A percentile compares a stretch with the other conserved stretches of the same genome.
These are phyloP conservation scores for Tamandua tetradactyla DNA, from an alignment of 2,797 vertebrate species.

Conservation along the genomic window DNA sequence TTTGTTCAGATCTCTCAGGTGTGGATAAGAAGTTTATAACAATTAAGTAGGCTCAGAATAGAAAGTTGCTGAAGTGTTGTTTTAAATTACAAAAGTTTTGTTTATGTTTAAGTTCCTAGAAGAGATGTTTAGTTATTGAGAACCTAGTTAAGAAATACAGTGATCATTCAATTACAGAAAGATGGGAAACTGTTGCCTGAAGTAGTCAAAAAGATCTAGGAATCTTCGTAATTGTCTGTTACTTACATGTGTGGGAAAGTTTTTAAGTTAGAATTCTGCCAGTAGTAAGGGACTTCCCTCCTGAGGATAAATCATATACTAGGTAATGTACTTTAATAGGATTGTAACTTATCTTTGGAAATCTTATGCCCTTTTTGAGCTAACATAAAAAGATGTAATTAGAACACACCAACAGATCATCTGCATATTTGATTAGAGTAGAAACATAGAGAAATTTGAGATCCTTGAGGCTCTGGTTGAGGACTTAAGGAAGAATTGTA, in stretches of 20 bases:
- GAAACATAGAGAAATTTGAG: background rate
- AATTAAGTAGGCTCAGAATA: constrained; percentile 21
- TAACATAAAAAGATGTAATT: background rate
- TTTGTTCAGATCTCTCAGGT: background rate
- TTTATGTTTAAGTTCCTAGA: background rate
- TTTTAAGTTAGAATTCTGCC: background rate
- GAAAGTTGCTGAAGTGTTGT: constrained; percentile 15
- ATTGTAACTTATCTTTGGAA: background rate
- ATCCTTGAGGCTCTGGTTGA: background rate
- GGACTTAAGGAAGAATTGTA: constrained; percentile 26
- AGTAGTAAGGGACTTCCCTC: background rate
- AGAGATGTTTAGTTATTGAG: background rate
- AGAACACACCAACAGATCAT: background rate
- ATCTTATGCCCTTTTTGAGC: constrained; percentile 21
- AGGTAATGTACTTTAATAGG: background rate
- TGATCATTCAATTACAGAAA: background rate
- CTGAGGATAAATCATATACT: background rate
- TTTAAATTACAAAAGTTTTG: constrained; percentile 23
- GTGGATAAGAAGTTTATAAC: background rate
- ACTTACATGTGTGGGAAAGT: background rate
- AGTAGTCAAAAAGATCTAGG: background rate
- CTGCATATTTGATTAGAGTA: background rate
- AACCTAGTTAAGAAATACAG: constrained; percentile 33
- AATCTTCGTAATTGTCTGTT: background rate
- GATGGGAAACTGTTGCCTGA: background rate